phyloP scores from a whole-genome alignment of 2,797 vertebrate genomes.

The Paguma larvata region DNA sequence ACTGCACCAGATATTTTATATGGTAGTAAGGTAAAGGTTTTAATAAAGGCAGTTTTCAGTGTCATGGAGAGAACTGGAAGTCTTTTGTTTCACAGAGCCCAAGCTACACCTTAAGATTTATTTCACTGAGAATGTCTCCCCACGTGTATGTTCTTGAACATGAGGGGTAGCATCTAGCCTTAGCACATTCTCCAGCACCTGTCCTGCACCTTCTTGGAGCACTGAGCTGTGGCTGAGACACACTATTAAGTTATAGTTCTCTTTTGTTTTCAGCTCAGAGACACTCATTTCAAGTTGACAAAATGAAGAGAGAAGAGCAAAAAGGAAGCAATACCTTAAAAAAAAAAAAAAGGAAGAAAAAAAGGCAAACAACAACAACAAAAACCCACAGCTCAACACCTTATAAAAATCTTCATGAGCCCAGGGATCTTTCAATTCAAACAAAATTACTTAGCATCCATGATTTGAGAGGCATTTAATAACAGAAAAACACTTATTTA shows the following conservation, averaged over 20 bases:
- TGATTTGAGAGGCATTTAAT: background rate
- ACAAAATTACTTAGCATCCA: background rate
- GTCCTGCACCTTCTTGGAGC: background rate
- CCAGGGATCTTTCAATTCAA: conserved; percentile 49
- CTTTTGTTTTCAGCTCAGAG: conserved; percentile 44
- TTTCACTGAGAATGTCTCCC: background rate
- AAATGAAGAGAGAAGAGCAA: conserved; percentile 35
- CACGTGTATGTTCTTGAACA: background rate
- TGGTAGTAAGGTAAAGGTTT: background rate
- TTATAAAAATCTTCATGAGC: background rate
- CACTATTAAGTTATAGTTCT: background rate
- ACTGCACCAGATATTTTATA: background rate
- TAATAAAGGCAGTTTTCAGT: background rate
- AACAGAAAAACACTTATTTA: background rate
- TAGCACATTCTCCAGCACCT: background rate
- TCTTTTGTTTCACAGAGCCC: background rate
- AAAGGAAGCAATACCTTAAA: background rate
- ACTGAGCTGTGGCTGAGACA: background rate
- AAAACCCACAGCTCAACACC: background rate
- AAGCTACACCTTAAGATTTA: background rate
- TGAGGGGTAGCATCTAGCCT: rapidly evolving
- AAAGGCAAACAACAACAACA: background rate
- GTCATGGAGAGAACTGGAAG: background rate
- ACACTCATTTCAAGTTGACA: background rate
- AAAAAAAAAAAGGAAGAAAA: no score